phyloP scores from a whole-genome alignment of 2,113 vertebrate genomes.

The Melanerpes formicivorus region DNA sequence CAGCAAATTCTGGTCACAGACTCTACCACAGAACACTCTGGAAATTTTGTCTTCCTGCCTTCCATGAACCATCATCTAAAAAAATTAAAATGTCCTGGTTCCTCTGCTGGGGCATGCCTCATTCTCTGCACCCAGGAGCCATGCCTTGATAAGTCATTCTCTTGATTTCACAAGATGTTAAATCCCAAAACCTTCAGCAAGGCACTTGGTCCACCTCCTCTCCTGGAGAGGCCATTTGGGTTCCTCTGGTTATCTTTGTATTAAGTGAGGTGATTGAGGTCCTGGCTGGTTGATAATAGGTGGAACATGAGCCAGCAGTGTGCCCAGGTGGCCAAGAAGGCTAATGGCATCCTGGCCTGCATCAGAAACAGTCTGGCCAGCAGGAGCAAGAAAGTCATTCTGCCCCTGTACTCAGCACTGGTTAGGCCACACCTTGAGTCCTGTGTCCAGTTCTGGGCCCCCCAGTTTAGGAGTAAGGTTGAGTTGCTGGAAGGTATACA shows the following conservation, averaged over 20 bases:
- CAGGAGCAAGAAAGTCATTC: too few relatives aligned
- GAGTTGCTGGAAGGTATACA: too few relatives aligned
- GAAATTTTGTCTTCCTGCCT: background rate
- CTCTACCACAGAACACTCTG: background rate
- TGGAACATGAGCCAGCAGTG: too few relatives aligned
- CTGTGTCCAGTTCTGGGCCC: too few relatives aligned
- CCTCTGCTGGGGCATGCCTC: background rate
- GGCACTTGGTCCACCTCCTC: background rate
- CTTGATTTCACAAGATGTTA: background rate
- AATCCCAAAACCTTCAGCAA: background rate
- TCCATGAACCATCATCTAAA: background rate
- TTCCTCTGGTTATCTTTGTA: background rate
- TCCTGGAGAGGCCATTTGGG: background rate
- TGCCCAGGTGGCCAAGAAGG: too few relatives aligned
- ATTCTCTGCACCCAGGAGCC: background rate
- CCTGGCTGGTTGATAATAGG: too few relatives aligned
- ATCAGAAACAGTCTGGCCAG: too few relatives aligned
- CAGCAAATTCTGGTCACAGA: background rate
- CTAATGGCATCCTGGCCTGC: too few relatives aligned
- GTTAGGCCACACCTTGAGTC: too few relatives aligned
- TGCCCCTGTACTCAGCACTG: too few relatives aligned
- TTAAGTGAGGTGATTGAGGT: background rate
- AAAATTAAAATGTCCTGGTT: background rate
- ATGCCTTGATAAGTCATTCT: too few relatives aligned
- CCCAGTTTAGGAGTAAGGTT: too few relatives aligned